These are phyloP conservation scores for Anas georgica DNA, from an alignment of 2,797 vertebrate genomes.

Conservation along the genomic window DNA sequence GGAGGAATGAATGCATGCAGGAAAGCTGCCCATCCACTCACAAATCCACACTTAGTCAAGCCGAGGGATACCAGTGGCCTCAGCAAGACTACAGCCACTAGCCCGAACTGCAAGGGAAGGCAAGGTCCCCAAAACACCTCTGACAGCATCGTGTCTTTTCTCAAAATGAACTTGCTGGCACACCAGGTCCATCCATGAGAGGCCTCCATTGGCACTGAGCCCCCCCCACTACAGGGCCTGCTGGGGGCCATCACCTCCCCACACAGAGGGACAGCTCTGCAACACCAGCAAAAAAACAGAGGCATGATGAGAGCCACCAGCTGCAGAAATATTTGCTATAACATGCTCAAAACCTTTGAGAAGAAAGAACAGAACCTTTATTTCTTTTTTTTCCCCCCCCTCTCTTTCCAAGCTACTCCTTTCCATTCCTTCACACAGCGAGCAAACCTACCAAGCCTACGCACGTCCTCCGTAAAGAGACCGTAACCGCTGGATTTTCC, in stretches of 20 bases:
- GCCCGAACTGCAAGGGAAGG: not conserved
- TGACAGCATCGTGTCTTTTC: rapidly evolving
- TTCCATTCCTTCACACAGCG: not conserved
- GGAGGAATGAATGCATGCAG: rapidly evolving
- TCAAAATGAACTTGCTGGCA: not conserved
- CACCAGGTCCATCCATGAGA: rapidly evolving
- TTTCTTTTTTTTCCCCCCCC: too few relatives aligned
- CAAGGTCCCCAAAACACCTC: not conserved
- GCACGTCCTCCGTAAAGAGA: not conserved
- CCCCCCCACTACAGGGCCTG: rapidly evolving
- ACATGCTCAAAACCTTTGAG: not conserved
- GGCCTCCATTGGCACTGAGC: not conserved
- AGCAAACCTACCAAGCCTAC: not conserved
- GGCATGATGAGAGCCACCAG: not conserved
- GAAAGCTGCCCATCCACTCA: not conserved
- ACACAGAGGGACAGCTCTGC: not conserved
- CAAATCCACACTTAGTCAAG: not conserved
- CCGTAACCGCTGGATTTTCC: not conserved
- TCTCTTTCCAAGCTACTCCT: not conserved
- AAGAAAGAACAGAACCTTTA: not conserved
- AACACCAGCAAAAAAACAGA: not conserved
- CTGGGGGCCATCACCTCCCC: not conserved
- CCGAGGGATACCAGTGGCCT: rapidly evolving
- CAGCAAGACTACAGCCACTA: not conserved
- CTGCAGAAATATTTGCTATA: constrained; percentile 1